Conservation (phyloP, 2,113 vertebrate species). For the Gymnarchus niloticus region DNA sequence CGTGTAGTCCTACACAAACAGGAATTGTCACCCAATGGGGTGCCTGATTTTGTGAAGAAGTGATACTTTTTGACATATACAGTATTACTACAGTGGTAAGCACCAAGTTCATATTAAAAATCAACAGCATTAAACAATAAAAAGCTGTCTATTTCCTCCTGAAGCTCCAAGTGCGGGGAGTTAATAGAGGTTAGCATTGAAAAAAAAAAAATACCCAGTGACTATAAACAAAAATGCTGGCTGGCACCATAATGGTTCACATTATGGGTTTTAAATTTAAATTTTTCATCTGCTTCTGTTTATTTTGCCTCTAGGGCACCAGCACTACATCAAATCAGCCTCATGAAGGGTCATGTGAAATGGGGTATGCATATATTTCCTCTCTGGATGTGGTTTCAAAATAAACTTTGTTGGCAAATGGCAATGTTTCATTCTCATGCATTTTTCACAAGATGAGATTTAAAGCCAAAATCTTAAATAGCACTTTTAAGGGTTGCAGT, state of each 20-base stretch:
- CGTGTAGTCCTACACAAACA: not conserved
- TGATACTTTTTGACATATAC: not conserved
- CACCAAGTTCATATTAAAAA: not conserved
- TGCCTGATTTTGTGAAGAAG: too few species aligned
- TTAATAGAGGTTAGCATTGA: not conserved
- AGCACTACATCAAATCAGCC: not conserved
- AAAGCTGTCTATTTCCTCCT: not conserved
- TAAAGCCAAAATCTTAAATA: not conserved
- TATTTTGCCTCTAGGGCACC: conserved; percentile 1
- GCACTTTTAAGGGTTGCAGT: not conserved
- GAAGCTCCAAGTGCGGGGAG: not conserved
- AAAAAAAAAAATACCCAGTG: not conserved
- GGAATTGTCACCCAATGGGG: not conserved
- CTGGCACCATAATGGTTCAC: not conserved
- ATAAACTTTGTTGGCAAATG: not conserved
- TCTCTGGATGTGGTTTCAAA: not conserved
- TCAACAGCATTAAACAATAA: not conserved
- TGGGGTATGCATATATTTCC: not conserved
- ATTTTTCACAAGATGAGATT: not conserved
- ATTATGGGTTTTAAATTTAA: conserved; percentile 4
- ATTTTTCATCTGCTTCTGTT: not conserved
- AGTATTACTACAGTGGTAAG: not conserved
- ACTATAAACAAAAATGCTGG: not conserved
- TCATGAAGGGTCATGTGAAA: conserved; percentile 2
- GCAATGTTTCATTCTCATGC: not conserved